Evolutionary conservation across 2,888 invertebrate genomes (phyloP), one percentile per base, ranked within the genome.

Genomic region (Flabesymbios commensalis): DNA sequence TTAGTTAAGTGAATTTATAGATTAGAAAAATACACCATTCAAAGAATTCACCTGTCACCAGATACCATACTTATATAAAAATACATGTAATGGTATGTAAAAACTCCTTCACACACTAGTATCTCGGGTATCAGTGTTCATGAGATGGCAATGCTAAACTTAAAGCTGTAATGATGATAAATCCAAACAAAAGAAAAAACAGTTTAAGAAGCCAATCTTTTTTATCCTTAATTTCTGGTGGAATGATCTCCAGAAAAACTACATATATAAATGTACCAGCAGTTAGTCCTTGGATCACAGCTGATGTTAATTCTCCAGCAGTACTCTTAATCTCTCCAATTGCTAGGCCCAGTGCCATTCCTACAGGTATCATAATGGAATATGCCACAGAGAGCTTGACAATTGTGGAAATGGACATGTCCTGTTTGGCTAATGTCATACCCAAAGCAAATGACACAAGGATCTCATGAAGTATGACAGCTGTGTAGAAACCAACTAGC

Each of bases 251-350:
- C 57, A 78, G 68, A 60, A 81, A 81, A 17, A 76, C 74, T 0
- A 80, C 78, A 66, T 81, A 77, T 47, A 81, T 65, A 64, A 81
- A 81, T 19, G 78, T 78, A 4, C 79, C 80, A n/a, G 78, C 76
- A 1, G 81, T 76, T 26, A 80, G 52, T 3, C 71, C 78, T 64
- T 81, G 81, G 2, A 80, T 65, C 47, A 76, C 57, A 2, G 74
- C 77, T 10, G 80, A 76, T n/a, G 73, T 64, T 39, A 77, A n/a
- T 36, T 68, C 66, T 10, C 77, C 78, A 5, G 61, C 65, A 7
- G 54, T n/a, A 3, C 52, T 51, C 22, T 41, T 24, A 10, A 74
- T 62, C 32, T 68, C 70, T 7, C 72, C 74, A 22, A 79, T 57
- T 14, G 64, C 63, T 41, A 80, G 57, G n/a, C 81, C 81, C 14